These are phyloP conservation scores for Pseudolaguvia tuberculata DNA, from an alignment of 2,113 vertebrate species.

Conservation along the genomic window DNA sequence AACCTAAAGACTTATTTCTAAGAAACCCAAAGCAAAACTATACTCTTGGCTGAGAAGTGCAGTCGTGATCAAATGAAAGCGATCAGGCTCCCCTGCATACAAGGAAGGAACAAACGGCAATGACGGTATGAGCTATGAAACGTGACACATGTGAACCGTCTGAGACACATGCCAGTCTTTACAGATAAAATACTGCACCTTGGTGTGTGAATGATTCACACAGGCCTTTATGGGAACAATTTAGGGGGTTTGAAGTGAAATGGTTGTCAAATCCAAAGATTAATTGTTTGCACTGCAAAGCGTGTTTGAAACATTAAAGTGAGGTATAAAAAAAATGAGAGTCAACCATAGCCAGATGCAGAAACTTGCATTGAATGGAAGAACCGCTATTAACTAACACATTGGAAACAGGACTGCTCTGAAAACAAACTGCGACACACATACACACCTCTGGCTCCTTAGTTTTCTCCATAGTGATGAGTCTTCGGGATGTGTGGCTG, in stretches of 20 bases:
- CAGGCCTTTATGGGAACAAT: constrained; percentile 67
- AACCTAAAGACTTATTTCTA: constrained; percentile 16
- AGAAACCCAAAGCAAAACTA: constrained; percentile 27
- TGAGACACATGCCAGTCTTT: constrained; percentile 54
- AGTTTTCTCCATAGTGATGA: constrained; percentile 97
- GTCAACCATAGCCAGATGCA: constrained; percentile 66
- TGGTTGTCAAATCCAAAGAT: constrained; percentile 66
- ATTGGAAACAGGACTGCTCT: constrained; percentile 17
- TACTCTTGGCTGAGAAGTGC: constrained; percentile 15
- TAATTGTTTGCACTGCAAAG: constrained; percentile 66
- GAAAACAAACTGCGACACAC: constrained; percentile 1
- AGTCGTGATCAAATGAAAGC: constrained; percentile 29
- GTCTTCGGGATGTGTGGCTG: constrained; percentile 87
- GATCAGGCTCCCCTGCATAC: constrained; percentile 15
- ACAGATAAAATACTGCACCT: constrained; percentile 51
- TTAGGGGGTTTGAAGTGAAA: constrained; percentile 65
- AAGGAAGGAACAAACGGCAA: constrained; percentile 7
- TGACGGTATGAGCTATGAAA: constrained; percentile 18
- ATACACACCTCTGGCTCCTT: constrained; percentile 83
- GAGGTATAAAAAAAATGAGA: constrained; percentile 59
- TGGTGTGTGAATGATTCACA: constrained; percentile 48
- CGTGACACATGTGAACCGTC: constrained; percentile 1
- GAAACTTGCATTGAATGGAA: constrained; percentile 56
- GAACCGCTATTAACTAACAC: constrained; percentile 42
- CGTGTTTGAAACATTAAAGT: constrained; percentile 67